Base-by-base conservation (phyloP, 2,888 invertebrate species). In the Nebria salina region DNA sequence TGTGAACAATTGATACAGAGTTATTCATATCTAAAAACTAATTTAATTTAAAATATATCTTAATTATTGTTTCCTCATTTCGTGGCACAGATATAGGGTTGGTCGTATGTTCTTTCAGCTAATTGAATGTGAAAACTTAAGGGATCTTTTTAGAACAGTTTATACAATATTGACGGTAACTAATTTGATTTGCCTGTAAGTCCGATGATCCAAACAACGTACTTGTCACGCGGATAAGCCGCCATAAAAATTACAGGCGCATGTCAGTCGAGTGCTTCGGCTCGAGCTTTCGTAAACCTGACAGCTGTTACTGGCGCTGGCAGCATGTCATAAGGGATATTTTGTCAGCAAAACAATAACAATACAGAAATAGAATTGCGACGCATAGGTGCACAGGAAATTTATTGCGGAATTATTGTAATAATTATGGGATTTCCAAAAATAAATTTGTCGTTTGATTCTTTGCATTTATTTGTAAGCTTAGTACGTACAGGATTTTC, bases 291-390 rank as follows among this genome's bases (percentile, higher is more conserved):
- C 42, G 54, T 72, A 34, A 64, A 77, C 25, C 25, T 34, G 77
- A 77, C 70, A 70, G 77, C 77, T 41, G 76, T 26, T 70, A 73
- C 66, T 26, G n/a, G 20, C 76, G 76, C 11, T 25, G 66, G 25
- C 72, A 25, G 70, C 72, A 77, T 78, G 83, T 83, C 83, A 78
- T 72, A 80, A 72, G 15, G 41, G 73, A 73, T 73, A 26, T 83
- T 82, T 81, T 83, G 82, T 81, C 79, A 80, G 65, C 82, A 82
- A 83, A 83, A 83, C 82, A 83, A 81, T 25, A 66, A 25, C 15
- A 70, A 26, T 68, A 68, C 70, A 66, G 76, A 76, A 68, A 76
- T 83, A 82, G 81, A 82, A 83, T 83, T 4, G 34, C 34, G 34
- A 34, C 34, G 5, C 4, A 82, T 74, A 68, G 26, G 73, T 78